Conservation (phyloP, 2,888 invertebrate genomes). For the Sarcophaga variegata region DNA sequence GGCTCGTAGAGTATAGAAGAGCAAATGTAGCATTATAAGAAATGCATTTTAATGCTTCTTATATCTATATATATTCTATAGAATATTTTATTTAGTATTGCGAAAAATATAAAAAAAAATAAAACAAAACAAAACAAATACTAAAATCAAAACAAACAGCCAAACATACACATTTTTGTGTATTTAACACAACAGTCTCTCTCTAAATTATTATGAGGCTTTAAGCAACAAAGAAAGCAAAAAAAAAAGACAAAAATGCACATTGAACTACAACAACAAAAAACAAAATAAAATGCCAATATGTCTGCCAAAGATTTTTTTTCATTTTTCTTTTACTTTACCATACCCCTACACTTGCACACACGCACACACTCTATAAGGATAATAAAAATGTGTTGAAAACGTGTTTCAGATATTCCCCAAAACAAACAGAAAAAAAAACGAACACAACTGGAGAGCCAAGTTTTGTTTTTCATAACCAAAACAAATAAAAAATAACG, state of each 20-base stretch:
- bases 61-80: conserved; percentile 24
- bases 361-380: conserved; percentile 30
- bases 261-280: background rate
- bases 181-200: background rate
- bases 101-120: conserved; percentile 15
- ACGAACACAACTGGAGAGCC: background rate
- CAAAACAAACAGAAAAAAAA: conserved; percentile 16
- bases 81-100: conserved; percentile 57
- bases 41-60: conserved; percentile 50
- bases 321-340: background rate
- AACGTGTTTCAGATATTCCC: conserved; percentile 39
- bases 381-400: conserved; percentile 57
- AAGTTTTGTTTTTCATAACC: background rate
- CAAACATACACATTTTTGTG: background rate
- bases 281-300: conserved; percentile 41
- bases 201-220: background rate
- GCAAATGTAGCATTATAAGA: conserved; percentile 30
- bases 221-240: background rate
- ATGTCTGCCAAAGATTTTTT: conserved; percentile 50
- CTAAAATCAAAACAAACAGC: background rate
- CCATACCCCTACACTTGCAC: background rate
- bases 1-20: background rate
- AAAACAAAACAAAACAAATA: conserved; percentile 21
- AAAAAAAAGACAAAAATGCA: background rate
- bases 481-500: background rate